phyloP scores from a whole-genome alignment of 2,113 vertebrate species.

The Anser cygnoides region DNA sequence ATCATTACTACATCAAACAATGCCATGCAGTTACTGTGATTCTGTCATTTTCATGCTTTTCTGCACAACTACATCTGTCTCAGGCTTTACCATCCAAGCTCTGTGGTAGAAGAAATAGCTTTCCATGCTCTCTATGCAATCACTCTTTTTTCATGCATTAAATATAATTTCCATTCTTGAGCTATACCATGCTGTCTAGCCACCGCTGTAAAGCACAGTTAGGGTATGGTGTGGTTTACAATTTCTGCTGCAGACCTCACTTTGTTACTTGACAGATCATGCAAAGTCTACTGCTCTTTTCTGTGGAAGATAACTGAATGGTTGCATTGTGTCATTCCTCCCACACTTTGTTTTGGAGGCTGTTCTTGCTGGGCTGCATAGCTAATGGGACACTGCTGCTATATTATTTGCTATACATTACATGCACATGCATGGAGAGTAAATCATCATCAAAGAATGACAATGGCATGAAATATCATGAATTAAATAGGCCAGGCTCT shows the following conservation, averaged over 20 bases:
- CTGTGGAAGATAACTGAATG: not conserved
- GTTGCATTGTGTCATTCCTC: accelerated
- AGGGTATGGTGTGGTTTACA: not conserved
- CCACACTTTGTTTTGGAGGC: not conserved
- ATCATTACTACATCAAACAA: not conserved
- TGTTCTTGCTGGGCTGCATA: not conserved
- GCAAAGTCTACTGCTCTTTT: not conserved
- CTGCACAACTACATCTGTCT: not conserved
- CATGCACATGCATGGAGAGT: accelerated
- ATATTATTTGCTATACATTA: not conserved
- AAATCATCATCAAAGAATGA: not conserved
- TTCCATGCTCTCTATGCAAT: not conserved
- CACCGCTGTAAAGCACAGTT: not conserved
- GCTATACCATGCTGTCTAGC: not conserved
- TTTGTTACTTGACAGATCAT: not conserved
- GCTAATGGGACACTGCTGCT: not conserved
- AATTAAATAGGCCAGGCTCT: not conserved
- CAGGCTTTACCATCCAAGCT: not conserved
- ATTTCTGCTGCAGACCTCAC: not conserved
- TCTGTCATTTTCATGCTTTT: not conserved
- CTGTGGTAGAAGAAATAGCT: not conserved
- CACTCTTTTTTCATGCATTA: accelerated
- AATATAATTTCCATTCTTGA: accelerated
- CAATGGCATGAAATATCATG: not conserved
- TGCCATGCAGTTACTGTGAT: not conserved